These are phyloP conservation scores for Drosophila sp. DNA, from an alignment of 1,140 invertebrate species.

Conservation along the genomic window DNA sequence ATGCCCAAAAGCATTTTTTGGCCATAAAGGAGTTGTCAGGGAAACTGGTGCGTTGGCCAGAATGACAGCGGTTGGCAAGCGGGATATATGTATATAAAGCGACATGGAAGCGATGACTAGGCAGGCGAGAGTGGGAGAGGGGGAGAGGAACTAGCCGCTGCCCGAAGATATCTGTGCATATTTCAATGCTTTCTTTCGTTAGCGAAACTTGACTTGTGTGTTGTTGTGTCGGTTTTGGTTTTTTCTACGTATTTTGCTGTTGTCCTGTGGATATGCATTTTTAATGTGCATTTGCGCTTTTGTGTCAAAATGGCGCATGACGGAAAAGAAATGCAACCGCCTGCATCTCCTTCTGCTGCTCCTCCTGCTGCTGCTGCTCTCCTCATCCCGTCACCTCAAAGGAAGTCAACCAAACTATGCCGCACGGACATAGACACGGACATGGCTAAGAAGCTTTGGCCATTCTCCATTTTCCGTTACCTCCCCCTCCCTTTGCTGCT, in stretches of 20 bases:
- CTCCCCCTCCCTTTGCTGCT: slow-evolving; percentile 2
- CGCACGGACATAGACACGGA: slow-evolving; percentile 18
- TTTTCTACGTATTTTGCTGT: slow-evolving; percentile 6
- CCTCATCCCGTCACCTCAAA: slow-evolving; percentile 1
- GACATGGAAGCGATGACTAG: not conserved
- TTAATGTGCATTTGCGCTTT: slow-evolving; percentile 82
- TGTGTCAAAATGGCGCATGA: slow-evolving; percentile 79
- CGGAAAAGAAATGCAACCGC: slow-evolving; percentile 63
- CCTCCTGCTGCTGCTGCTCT: too few species aligned
- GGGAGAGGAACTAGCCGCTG: slow-evolving; percentile 3
- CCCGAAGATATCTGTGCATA: slow-evolving; percentile 76
- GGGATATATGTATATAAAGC: slow-evolving; percentile 1
- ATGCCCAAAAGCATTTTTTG: slow-evolving; percentile 75
- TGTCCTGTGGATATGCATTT: slow-evolving; percentile 77
- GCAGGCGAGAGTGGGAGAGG: not conserved
- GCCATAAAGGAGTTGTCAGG: slow-evolving; percentile 74
- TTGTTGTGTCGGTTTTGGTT: slow-evolving; percentile 3
- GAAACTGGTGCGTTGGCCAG: slow-evolving; percentile 74
- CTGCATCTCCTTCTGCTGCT: too few species aligned
- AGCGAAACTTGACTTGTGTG: slow-evolving; percentile 73
- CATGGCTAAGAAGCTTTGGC: slow-evolving; percentile 70
- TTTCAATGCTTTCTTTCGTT: slow-evolving; percentile 81
- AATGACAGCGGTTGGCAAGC: slow-evolving; percentile 35
- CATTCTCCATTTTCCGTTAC: slow-evolving; percentile 10
- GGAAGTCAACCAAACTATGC: slow-evolving; percentile 26